These are phyloP conservation scores for Fistularia commersonii DNA, from an alignment of 2,797 vertebrate species.

Conservation along the genomic window DNA sequence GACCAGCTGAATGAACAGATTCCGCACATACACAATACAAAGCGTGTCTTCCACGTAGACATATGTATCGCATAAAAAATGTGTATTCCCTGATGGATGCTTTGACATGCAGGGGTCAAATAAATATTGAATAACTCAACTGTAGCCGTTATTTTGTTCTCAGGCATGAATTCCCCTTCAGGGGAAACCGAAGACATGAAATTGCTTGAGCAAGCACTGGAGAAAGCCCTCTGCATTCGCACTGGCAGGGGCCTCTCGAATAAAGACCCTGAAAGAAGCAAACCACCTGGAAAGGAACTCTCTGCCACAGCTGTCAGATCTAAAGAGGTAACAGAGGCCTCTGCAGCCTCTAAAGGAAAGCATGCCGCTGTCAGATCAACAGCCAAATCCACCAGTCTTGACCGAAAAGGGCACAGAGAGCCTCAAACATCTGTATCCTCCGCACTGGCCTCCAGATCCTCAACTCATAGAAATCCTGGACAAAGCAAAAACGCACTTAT, in stretches of 20 bases:
- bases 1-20: too few species aligned
- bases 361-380: conserved; percentile 9
- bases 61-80: too few species aligned
- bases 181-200: conserved; percentile 68
- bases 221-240: conserved; percentile 70
- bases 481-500: conserved; percentile 15
- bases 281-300: conserved; percentile 19
- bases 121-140: too few species aligned
- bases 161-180: conserved; percentile 37
- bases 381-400: conserved; percentile 19
- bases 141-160: conserved; percentile 1
- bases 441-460: conserved; percentile 3
- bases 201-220: conserved; percentile 69
- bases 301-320: neutral
- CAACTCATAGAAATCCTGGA: neutral
- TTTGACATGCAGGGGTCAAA: too few species aligned
- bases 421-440: conserved; percentile 6
- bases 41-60: too few species aligned
- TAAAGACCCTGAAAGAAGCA: conserved; percentile 18
- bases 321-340: conserved; percentile 15
- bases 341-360: conserved; percentile 17
- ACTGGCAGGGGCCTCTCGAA: conserved; percentile 32
- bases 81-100: too few species aligned
- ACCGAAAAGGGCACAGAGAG: conserved; percentile 26
- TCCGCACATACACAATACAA: too few species aligned